Evolutionary conservation across 2,113 vertebrate genomes (phyloP), one percentile per base, ranked within the genome.

Genomic region (Python bivittatus): DNA sequence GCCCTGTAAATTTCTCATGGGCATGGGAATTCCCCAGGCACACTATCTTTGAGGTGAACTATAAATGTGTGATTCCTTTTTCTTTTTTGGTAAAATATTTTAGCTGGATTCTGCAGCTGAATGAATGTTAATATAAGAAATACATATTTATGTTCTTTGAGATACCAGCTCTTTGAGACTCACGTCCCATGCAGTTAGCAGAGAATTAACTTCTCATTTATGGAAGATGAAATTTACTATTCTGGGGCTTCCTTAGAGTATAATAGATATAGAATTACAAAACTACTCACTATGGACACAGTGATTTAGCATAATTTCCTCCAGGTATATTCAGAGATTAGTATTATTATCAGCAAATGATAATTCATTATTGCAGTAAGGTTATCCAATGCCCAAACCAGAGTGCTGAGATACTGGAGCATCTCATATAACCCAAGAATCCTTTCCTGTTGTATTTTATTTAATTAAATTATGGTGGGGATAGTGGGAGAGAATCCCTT

Each of bases 1-100:
- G 72, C 89, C 89, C 92, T 79, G 92, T 42, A 61, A 93, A 92
- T 91, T 42, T 92, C 91, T 91, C 92, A 83, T 86, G 86, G 92
- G 90, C 61, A 94, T 93, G 91, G 92, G 89, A 93, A 29, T 91
- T 92, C 68, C 90, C 89, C 88, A 54, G 56, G 85, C 29, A 91
- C 38, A 86, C n/a, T 44, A 25, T 58, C 94, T 93, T 84, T 83
- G 60, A 86, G 68, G 89, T 92, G 94, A 93, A 72, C 72, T 90
- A 53, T 92, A 93, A 61, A 93, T 94, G 89, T 87, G 92, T 89
- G 54, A 42, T 7, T 42, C 7, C 72, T 20, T 79, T 79, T 38
- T 38, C 72, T 84, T 54, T 93, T 94, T 90, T 89, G 44, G 10
- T 61, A 83, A 93, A 95, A 91, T 57, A 42, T 88, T 91, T 90